phyloP scores from a whole-genome alignment of 2,888 invertebrate genomes.

The Eilema caniola region DNA sequence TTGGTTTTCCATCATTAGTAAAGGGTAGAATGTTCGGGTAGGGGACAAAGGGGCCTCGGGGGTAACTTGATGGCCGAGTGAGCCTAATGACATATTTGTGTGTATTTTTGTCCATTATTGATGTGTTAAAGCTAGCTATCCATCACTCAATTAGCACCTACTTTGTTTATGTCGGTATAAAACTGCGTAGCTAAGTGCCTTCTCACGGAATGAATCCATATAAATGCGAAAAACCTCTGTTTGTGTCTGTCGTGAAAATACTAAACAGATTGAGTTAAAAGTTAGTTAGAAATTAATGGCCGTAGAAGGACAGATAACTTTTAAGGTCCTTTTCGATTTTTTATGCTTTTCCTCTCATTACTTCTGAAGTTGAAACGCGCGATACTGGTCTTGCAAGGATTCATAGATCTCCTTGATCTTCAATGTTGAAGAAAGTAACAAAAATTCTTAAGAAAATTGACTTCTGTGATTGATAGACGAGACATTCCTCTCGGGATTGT shows the following conservation, averaged over 20 bases:
- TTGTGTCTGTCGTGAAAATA: neutral
- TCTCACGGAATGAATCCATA: neutral
- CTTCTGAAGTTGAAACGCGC: too few species aligned
- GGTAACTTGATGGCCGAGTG: neutral
- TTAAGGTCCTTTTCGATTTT: too few species aligned
- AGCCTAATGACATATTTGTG: conserved; percentile 20
- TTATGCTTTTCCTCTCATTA: too few species aligned
- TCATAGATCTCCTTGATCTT: too few species aligned
- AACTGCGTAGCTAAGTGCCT: neutral
- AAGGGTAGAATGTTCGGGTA: neutral
- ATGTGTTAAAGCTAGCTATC: conserved; percentile 7
- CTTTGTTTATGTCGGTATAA: neutral
- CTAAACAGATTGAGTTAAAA: neutral
- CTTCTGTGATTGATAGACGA: too few species aligned
- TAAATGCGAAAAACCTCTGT: neutral
- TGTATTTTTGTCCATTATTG: conserved; percentile 19
- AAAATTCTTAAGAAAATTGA: too few species aligned
- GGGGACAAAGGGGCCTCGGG: neutral
- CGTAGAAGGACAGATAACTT: too few species aligned
- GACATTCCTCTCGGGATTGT: too few species aligned
- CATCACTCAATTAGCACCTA: neutral
- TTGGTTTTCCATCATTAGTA: conserved; percentile 28
- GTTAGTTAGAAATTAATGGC: too few species aligned
- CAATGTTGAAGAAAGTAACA: too few species aligned
- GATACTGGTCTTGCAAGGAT: too few species aligned